Conservation (phyloP, 2,113 vertebrate genomes). For the Tricholaema leucomelas region DNA sequence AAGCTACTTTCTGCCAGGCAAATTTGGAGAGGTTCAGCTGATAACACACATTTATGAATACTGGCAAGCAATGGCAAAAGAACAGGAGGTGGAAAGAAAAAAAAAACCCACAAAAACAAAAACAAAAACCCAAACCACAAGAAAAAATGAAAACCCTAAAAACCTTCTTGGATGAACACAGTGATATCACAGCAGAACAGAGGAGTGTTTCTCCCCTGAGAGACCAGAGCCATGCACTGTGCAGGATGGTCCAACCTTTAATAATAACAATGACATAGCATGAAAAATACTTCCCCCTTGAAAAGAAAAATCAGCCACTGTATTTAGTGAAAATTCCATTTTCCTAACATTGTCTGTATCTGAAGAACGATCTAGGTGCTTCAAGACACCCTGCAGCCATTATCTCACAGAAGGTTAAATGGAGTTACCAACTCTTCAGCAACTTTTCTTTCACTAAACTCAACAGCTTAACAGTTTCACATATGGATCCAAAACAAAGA, state of each 20-base stretch:
- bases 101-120: neutral
- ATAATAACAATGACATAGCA: constrained; percentile 57
- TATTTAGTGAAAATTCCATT: constrained; percentile 31
- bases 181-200: constrained; percentile 40
- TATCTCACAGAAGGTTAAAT: constrained; percentile 46
- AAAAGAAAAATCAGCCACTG: constrained; percentile 7
- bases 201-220: constrained; percentile 5
- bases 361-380: constrained; percentile 28
- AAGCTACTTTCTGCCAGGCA: constrained; percentile 42
- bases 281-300: neutral
- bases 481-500: constrained; percentile 23
- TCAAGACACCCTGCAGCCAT: neutral
- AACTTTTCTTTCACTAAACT: constrained; percentile 22
- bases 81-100: constrained; percentile 39
- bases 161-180: constrained; percentile 7
- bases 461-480: neutral
- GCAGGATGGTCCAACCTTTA: constrained; percentile 39
- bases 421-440: constrained; percentile 21
- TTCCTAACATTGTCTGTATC: constrained; percentile 9
- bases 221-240: constrained; percentile 5
- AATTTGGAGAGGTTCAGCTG: constrained; percentile 50
- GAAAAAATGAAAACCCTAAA: too few relatives aligned
- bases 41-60: constrained; percentile 40
- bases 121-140: too few relatives aligned
- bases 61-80: constrained; percentile 42